A percentile compares a stretch with the other conserved stretches of the same genome.
Conservation (phyloP, 2,888 invertebrate genomes). For the Amaurobius ferox region DNA sequence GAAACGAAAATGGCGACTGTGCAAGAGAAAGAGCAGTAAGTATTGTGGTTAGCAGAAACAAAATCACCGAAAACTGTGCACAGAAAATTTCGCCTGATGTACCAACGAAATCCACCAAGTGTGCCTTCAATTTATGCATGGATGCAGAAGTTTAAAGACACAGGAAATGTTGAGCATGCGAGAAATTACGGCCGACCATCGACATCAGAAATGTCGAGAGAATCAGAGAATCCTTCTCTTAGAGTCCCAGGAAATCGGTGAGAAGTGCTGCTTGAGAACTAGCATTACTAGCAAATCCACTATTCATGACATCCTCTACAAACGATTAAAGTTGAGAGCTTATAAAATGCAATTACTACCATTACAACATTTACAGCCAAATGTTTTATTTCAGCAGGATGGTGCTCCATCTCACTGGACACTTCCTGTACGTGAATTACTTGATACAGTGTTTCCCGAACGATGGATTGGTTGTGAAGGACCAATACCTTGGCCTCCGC, state of each 20-base stretch:
- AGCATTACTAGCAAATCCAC: neutral
- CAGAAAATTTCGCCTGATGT: neutral
- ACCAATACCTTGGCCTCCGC: too few species aligned
- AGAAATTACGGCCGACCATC: neutral
- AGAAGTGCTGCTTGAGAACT: neutral
- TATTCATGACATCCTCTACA: neutral
- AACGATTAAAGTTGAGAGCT: neutral
- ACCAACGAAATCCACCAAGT: neutral
- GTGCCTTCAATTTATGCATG: conserved; percentile 4
- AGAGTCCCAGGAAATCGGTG: neutral
- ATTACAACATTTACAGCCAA: too few species aligned
- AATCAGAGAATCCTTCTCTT: neutral
- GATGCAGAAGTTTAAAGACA: conserved; percentile 1
- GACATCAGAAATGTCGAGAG: neutral
- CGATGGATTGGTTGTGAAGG: too few species aligned
- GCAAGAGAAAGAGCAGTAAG: neutral
- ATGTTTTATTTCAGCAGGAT: too few species aligned
- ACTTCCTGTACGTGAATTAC: too few species aligned
- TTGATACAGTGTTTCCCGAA: too few species aligned
- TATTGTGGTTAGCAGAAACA: neutral
- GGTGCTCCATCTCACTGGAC: too few species aligned
- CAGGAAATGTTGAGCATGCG: neutral
- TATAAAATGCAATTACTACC: neutral
- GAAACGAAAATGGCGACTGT: neutral
- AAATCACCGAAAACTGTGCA: neutral